These are phyloP conservation scores for Platycheirus albimanus DNA, from an alignment of 2,888 invertebrate genomes.

Conservation along the genomic window DNA sequence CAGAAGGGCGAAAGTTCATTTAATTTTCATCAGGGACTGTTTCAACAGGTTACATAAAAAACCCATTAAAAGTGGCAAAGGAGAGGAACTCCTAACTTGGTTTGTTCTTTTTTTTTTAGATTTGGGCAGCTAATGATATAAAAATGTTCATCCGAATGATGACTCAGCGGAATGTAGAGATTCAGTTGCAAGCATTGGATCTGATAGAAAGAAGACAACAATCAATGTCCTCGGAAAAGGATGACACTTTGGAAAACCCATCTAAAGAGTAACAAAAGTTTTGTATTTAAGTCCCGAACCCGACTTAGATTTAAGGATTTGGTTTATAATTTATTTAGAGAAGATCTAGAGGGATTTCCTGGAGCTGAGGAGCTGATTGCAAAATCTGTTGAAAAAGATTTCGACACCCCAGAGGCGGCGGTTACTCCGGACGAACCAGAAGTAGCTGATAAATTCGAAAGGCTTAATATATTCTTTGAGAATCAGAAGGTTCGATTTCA, in stretches of 20 bases:
- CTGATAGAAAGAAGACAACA: slow-evolving; percentile 90
- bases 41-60: slow-evolving; percentile 83
- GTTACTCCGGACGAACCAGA: slow-evolving; percentile 79
- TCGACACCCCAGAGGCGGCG: slow-evolving; percentile 78
- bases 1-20: slow-evolving; percentile 83
- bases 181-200: slow-evolving; percentile 94
- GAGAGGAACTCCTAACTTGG: background rate
- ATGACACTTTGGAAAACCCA: slow-evolving; percentile 78
- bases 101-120: slow-evolving; percentile 79
- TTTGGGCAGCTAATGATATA: slow-evolving; percentile 96
- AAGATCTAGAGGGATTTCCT: slow-evolving; percentile 60
- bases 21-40: slow-evolving; percentile 86
- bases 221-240: slow-evolving; percentile 76
- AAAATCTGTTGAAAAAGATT: slow-evolving; percentile 79
- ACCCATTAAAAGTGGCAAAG: background rate
- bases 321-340: slow-evolving; percentile 70
- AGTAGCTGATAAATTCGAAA: slow-evolving; percentile 79
- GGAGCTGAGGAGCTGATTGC: slow-evolving; percentile 79
- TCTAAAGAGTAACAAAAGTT: slow-evolving; percentile 45
- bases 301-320: background rate
- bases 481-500: slow-evolving; percentile 75
- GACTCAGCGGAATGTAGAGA: slow-evolving; percentile 95
- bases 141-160: slow-evolving; percentile 95
- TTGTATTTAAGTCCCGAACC: too few species aligned
- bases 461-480: slow-evolving; percentile 82